Evolutionary conservation across 1,140 invertebrate species (phyloP).

Genomic region (Heliconius eleuchia): DNA sequence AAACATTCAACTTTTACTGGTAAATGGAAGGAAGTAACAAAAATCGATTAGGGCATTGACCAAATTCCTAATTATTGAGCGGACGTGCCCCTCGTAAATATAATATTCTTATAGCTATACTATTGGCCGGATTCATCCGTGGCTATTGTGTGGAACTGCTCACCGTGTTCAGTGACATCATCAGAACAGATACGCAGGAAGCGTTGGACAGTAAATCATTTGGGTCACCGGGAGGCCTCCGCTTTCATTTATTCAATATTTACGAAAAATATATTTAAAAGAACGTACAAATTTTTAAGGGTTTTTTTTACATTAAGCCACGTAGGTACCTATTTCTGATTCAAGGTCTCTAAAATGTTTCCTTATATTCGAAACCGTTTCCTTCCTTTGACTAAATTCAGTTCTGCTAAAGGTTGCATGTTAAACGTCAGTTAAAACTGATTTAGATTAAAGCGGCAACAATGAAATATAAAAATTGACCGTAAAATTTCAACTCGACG

Average conservation of each 20-base stretch:
- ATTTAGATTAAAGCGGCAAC: constrained; percentile 72
- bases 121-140: constrained; percentile 70
- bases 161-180: constrained; percentile 64
- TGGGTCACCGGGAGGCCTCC: neutral
- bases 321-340: neutral
- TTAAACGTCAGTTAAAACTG: constrained; percentile 61
- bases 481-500: constrained; percentile 73
- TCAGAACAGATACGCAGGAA: constrained; percentile 37
- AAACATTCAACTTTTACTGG: constrained; percentile 10
- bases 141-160: constrained; percentile 64
- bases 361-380: constrained; percentile 59
- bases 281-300: neutral
- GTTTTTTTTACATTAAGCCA: neutral
- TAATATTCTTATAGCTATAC: constrained; percentile 64
- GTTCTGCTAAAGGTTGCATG: constrained; percentile 65
- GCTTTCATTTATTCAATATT: neutral
- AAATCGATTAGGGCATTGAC: constrained; percentile 65
- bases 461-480: constrained; percentile 77
- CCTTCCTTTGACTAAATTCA: constrained; percentile 65
- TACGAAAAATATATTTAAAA: neutral
- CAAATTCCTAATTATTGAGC: constrained; percentile 79
- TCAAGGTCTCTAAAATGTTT: constrained; percentile 45
- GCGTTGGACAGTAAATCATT: constrained; percentile 19
- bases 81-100: constrained; percentile 75
- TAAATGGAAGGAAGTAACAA: neutral